Base-by-base conservation (phyloP, 2,113 vertebrate species). In the Gallinago jamesoni region DNA sequence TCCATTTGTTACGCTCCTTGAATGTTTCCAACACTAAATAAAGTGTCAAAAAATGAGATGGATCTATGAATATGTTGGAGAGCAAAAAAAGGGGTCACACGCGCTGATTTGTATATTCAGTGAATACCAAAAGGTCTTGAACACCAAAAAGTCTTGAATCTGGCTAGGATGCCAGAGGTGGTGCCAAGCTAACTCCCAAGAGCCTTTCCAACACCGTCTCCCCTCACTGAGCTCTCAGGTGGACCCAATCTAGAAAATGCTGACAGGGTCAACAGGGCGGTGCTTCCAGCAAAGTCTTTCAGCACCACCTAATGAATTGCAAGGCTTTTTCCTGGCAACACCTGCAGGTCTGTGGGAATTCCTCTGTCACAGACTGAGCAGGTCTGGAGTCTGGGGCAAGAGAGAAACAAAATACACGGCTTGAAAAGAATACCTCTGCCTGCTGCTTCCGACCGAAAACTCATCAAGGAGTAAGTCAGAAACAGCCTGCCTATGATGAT, bases 261-360 rank as follows among this genome's bases (percentile, higher is more conserved):
- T 73, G 74, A 84, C 66, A 43, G 1, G 6, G 25, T 83, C 85
- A 89, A 69, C 52, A 19, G 1, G 7, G 60, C 4, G 1, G 37
- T 35, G 25, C 74, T 87, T 92, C n/a, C 90, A 87, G 66, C 84
- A 33, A 89, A 75, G 75, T 68, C 28, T 79, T 94, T 87, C 90
- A 89, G 91, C 93, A 91, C 48, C 91, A 94, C 74, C 67, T 95
- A 87, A 92, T 92, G 91, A 93, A 87, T 57, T 24, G 53, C 14
- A 59, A 57, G 6, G 9, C 14, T 64, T 91, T 94, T 89, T 89
- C 84, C 62, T 84, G 94, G 91, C 86, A 87, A 57, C 48, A 45
- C 56, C 68, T 50, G 56, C 39, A 43, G 15, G n/a, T 66, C 63
- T 62, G 64, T 85, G 84, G 72, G 78, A 89, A 94, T 94, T 89